Conservation (phyloP, 2,113 vertebrate species). For the Oceanodroma tethys region DNA sequence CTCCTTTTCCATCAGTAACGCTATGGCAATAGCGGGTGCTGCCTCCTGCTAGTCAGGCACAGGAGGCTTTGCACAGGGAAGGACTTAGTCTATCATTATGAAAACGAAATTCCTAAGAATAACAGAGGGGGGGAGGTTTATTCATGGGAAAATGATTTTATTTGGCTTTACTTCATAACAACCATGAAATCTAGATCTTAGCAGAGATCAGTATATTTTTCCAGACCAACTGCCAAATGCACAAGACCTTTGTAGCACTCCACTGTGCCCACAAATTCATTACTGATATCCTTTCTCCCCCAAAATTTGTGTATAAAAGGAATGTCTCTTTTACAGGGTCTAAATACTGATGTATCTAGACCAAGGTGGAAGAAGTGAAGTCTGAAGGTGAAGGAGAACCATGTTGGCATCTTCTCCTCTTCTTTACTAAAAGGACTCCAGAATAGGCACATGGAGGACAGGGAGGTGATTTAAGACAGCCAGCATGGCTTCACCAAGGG, state of each 20-base stretch:
- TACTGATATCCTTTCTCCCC: background rate
- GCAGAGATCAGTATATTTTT: background rate
- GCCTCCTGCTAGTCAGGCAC: background rate
- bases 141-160: background rate
- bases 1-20: background rate
- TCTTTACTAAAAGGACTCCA: background rate
- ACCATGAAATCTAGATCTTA: background rate
- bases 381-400: background rate
- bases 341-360: background rate
- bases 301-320: background rate
- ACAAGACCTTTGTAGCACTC: background rate
- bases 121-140: background rate
- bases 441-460: background rate
- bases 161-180: background rate
- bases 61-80: background rate
- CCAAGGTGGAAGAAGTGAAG: background rate
- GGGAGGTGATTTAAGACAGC: background rate
- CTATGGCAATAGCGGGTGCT: background rate
- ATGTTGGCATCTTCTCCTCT: background rate
- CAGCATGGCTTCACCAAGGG: background rate
- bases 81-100: background rate
- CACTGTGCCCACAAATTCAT: background rate
- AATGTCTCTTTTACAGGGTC: background rate
- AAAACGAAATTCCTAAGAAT: background rate
- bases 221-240: background rate